Percentiles rank a stretch among this genome's conserved stretches.
These are phyloP conservation scores for Metacarcinus magister DNA, from an alignment of 2,888 invertebrate genomes.

Conservation along the genomic window DNA sequence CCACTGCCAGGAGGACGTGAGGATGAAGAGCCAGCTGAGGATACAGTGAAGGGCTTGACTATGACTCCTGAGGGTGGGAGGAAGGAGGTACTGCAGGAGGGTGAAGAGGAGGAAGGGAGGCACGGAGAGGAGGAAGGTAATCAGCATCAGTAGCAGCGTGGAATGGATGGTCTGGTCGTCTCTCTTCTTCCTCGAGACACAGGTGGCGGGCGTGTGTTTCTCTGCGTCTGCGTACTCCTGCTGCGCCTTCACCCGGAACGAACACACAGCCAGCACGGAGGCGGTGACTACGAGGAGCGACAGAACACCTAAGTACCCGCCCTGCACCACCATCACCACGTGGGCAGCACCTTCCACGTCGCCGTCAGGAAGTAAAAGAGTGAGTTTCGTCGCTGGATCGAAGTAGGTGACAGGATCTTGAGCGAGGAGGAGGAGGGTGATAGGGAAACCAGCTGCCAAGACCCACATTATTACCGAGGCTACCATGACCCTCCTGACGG, in stretches of 20 bases:
- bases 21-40: constrained; percentile 42
- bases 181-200: not conserved
- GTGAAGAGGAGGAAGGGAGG: constrained; percentile 13
- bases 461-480: constrained; percentile 47
- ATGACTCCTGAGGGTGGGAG: not conserved
- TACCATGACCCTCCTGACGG: not conserved
- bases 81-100: not conserved
- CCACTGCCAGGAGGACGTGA: constrained; percentile 71
- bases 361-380: not conserved
- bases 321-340: not conserved
- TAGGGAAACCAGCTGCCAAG: not conserved
- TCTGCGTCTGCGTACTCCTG: not conserved
- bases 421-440: not conserved
- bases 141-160: constrained; percentile 54
- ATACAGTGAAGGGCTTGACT: constrained; percentile 7
- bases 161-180: constrained; percentile 49
- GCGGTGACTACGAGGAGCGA: constrained; percentile 33
- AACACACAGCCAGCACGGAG: not conserved
- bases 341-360: not conserved
- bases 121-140: not conserved
- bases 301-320: not conserved
- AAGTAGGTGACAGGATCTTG: not conserved
- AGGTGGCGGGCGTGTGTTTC: not conserved
- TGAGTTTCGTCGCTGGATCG: constrained; percentile 57
- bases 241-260: not conserved